Evolutionary conservation across 2,888 invertebrate genomes (phyloP), one percentile per base, ranked within the genome.

Genomic region (Muscina levida): DNA sequence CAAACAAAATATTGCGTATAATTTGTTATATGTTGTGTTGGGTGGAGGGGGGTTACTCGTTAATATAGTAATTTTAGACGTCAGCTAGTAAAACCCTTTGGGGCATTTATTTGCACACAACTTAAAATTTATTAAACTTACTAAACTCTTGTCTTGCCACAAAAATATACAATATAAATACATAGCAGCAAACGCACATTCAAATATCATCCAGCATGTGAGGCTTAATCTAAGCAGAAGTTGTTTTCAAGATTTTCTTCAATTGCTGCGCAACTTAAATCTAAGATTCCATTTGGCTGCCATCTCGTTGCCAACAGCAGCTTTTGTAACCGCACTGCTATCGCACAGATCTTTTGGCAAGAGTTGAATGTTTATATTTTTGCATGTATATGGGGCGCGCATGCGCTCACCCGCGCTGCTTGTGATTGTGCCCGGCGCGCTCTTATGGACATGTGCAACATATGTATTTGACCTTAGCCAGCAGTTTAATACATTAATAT

Each of bases 41-140:
- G n/a, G n/a, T n/a, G n/a, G n/a, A n/a, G n/a, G n/a, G n/a, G n/a
- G n/a, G n/a, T n/a, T n/a, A n/a, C 17, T 70, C 70, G 65, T 74
- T 74, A 78, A 78, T 79, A 79, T 71, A 66, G 77, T 70, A 73
- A 79, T 79, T 74, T 62, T 79, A 79, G 57, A 65, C 78, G 74
- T 71, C 73, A 70, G 65, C 73, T 74, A 78, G 56, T 71, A 17
- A 37, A 74, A 74, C 74, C 78, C 78, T 79, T 66, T 17, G 57
- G 71, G 79, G 71, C 66, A 74, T 74, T 71, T 79, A 70, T 37
- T n/a, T 48, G 8, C 74, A 71, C 66, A 22, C 68, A 72, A 77
- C 31, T n/a, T n/a, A 70, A 59, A 74, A 59, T 42, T 56, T n/a
- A 66, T 46, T 11, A 13, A 13, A 22, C 1, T 53, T 22, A 11